Evolutionary conservation across 2,797 vertebrate genomes (phyloP).

Genomic region (Scolopax rusticola): DNA sequence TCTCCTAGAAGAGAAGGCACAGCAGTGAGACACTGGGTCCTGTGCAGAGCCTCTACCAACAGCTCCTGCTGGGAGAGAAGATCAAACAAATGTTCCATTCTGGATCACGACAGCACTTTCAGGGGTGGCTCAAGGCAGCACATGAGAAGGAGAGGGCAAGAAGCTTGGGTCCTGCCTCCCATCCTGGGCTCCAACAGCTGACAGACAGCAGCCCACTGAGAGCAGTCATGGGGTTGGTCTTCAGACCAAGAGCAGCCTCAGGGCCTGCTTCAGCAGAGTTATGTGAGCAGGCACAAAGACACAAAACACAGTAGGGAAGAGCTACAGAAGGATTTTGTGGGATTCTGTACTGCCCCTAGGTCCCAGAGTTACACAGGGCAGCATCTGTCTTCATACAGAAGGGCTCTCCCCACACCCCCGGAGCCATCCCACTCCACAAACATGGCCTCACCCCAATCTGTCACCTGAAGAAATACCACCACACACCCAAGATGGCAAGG

Average conservation of each 20-base stretch:
- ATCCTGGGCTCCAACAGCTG: not conserved
- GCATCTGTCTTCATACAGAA: not conserved
- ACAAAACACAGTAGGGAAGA: not conserved
- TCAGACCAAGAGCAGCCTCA: not conserved
- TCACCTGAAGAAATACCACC: not conserved
- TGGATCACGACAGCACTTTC: not conserved
- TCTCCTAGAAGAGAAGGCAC: conserved; percentile 54
- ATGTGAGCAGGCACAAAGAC: not conserved
- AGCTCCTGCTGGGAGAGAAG: not conserved
- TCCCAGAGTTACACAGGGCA: fast-evolving
- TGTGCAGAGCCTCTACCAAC: not conserved
- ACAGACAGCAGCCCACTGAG: not conserved
- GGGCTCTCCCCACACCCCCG: not conserved
- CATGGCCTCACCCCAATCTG: fast-evolving
- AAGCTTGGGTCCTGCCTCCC: not conserved
- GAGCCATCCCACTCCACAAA: fast-evolving
- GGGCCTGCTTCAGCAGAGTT: not conserved
- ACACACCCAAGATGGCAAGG: not conserved
- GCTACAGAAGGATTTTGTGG: not conserved
- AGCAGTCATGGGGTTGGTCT: not conserved
- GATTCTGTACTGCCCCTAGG: not conserved
- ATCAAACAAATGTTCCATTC: not conserved
- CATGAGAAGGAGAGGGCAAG: not conserved
- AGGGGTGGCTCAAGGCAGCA: not conserved
- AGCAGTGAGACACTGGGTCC: fast-evolving